Base-by-base conservation (phyloP, 2,888 invertebrate species). In the Hololepta plana region DNA sequence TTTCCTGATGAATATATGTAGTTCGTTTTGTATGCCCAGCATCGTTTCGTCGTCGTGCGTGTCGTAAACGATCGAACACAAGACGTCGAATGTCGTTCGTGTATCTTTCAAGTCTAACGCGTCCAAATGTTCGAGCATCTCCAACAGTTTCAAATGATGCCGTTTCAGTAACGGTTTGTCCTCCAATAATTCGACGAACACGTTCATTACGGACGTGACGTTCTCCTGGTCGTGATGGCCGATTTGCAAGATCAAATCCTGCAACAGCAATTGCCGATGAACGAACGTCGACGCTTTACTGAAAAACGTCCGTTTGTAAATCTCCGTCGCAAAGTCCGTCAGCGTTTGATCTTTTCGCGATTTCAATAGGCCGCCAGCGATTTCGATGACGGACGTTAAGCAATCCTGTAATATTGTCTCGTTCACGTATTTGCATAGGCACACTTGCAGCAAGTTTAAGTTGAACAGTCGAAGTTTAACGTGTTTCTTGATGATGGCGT, bases 1-100 rank as follows among this genome's bases (percentile, higher is more conserved):
- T 49, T 90, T 90, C 37, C 74, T 67, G n/a, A 87, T 67, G 10
- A 85, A 57, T 60, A 88, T 87, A 43, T 75, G 72, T 26, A 90
- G 63, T 45, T 87, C 84, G 55, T 81, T 77, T 48, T 75, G 69
- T 19, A 82, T 64, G 3, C 55, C 51, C n/a, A 57, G 51, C 15
- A 55, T 41, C 2, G 53, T 44, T 14, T 60, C 57, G 17, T 53
- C 44, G 6, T 44, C 53, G 23, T 49, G 51, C 37, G 44, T 47
- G n/a, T 55, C 61, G 53, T 52, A 87, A 13, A 77, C 77, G 20
- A 84, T 59, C 10, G 64, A 64, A 45, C 82, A 80, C 3, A 90
- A 51, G 36, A 87, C 59, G 45, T 82, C 73, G 64, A 82, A 80
- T 7, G 82, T 63, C 25, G 70, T 65, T 27, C 76, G 68, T 11